Conservation (phyloP, 2,888 invertebrate species). For the Creontiades dilutus region DNA sequence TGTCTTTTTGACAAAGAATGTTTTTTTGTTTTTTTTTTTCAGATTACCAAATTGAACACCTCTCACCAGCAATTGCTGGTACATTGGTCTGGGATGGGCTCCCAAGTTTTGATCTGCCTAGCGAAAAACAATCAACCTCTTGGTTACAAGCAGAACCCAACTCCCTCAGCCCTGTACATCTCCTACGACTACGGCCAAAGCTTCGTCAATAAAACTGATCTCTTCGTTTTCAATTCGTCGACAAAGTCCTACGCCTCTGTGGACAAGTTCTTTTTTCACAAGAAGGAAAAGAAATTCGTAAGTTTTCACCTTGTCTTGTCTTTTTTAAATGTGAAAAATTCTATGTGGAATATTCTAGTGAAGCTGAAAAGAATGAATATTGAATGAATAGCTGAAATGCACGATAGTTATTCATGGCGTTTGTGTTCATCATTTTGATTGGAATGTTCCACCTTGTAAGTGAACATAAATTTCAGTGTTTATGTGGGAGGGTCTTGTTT, state of each 20-base stretch:
- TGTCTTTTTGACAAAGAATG: no score
- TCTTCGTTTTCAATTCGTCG: constrained; percentile 81
- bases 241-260: constrained; percentile 83
- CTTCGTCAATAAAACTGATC: constrained; percentile 87
- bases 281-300: constrained; percentile 88
- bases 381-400: no score
- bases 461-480: no score
- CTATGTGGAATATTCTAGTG: no score
- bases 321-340: background rate
- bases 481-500: no score
- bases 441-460: no score
- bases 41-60: constrained; percentile 81
- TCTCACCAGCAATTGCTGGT: constrained; percentile 93
- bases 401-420: no score
- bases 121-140: constrained; percentile 84
- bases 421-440: no score
- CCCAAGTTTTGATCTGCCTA: constrained; percentile 90
- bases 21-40: background rate
- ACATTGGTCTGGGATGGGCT: constrained; percentile 93
- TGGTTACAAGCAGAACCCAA: constrained; percentile 76
- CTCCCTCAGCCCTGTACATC: constrained; percentile 88
- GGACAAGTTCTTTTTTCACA: constrained; percentile 92
- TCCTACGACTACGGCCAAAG: constrained; percentile 92
- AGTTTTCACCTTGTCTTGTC: constrained; percentile 78
- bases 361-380: no score